Percentiles rank a stretch among this genome's conserved stretches.
Conservation (phyloP, 2,888 invertebrate genomes). For the Cylindroiulus punctatus region DNA sequence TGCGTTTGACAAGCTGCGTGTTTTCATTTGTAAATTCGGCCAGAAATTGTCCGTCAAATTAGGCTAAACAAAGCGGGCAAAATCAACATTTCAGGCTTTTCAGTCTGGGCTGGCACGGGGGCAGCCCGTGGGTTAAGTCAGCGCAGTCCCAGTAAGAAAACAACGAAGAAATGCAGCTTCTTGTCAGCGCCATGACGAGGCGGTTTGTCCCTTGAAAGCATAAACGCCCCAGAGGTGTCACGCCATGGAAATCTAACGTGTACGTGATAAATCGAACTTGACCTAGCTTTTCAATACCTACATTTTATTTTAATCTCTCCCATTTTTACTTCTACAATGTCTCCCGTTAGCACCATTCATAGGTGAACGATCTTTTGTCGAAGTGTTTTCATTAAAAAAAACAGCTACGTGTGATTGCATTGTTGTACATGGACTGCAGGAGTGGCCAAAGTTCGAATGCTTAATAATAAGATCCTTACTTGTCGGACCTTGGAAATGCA, state of each 20-base stretch:
- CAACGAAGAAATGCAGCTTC: constrained; percentile 39
- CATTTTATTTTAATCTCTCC: constrained; percentile 40
- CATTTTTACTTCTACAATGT: background rate
- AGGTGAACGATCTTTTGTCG: background rate
- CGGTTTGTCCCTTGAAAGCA: constrained; percentile 48
- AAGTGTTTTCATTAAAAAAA: constrained; percentile 28
- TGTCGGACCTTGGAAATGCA: too few relatives aligned
- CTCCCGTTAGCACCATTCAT: constrained; percentile 30
- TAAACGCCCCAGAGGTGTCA: constrained; percentile 46
- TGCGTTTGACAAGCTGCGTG: background rate
- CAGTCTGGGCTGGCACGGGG: background rate
- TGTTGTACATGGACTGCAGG: background rate
- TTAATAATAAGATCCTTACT: background rate
- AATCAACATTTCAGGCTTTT: constrained; percentile 46
- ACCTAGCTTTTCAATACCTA: constrained; percentile 51
- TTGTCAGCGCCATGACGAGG: constrained; percentile 30
- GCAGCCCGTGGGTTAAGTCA: constrained; percentile 20
- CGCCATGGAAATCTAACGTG: constrained; percentile 15
- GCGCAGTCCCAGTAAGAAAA: constrained; percentile 32
- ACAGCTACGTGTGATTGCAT: background rate
- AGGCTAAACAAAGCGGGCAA: constrained; percentile 51
- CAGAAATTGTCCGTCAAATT: constrained; percentile 45
- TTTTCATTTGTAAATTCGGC: background rate
- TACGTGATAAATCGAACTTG: constrained; percentile 53
- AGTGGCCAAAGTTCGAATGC: background rate